A percentile compares a stretch with the other conserved stretches of the same genome.
Conservation (phyloP, 2,888 invertebrate genomes). For the Polietes domitor region DNA sequence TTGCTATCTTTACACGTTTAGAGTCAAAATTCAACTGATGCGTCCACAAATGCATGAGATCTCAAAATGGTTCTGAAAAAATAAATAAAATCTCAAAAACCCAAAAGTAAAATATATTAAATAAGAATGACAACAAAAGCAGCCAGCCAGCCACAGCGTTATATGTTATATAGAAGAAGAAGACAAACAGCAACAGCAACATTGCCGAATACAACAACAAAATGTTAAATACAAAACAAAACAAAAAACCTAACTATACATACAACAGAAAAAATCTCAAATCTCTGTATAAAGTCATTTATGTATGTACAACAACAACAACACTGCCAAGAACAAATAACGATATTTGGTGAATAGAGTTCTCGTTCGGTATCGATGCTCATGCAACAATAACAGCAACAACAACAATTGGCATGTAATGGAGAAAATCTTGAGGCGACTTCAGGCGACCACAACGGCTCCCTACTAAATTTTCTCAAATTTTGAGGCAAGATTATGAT, state of each 20-base stretch:
- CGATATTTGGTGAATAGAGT: conserved; percentile 31
- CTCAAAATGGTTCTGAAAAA: conserved; percentile 63
- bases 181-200: conserved; percentile 28
- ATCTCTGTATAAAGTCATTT: conserved; percentile 16
- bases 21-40: conserved; percentile 71
- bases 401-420: neutral
- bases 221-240: neutral
- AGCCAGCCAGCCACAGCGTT: too few species aligned
- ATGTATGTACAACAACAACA: conserved; percentile 32
- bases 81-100: conserved; percentile 31
- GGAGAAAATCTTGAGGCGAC: neutral
- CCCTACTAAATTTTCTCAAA: too few species aligned
- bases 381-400: neutral
- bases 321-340: conserved; percentile 30
- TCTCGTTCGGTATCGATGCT: conserved; percentile 7
- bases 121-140: conserved; percentile 34
- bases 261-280: conserved; percentile 14
- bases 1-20: conserved; percentile 67
- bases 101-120: conserved; percentile 31
- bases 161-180: conserved; percentile 50
- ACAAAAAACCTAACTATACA: neutral
- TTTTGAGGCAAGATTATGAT: too few species aligned
- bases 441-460: neutral
- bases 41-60: conserved; percentile 64
- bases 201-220: conserved; percentile 13